These are phyloP conservation scores for Ictalurus punctatus DNA, from an alignment of 2,113 vertebrate genomes.

Conservation along the genomic window DNA sequence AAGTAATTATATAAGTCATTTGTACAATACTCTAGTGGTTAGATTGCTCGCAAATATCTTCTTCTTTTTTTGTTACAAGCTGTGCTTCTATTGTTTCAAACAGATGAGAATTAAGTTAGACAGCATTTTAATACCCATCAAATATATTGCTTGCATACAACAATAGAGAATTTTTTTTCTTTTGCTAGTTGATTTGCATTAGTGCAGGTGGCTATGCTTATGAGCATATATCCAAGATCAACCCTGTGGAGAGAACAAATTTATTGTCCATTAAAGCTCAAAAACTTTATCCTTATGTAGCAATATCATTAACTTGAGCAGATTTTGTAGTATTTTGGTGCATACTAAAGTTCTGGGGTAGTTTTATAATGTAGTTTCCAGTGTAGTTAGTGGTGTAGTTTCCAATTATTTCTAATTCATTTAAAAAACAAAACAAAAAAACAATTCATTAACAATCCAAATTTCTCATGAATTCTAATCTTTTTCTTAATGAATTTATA, in stretches of 20 bases:
- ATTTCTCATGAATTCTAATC: background rate
- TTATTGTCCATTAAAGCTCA: background rate
- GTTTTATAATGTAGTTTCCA: background rate
- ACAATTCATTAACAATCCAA: background rate
- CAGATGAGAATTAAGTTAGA: background rate
- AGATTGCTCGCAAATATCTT: slow-evolving; percentile 9
- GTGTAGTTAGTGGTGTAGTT: too few relatives aligned
- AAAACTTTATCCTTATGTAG: background rate
- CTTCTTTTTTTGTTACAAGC: background rate
- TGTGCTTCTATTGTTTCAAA: slow-evolving; percentile 10
- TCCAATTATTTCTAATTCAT: background rate
- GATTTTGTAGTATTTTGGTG: background rate
- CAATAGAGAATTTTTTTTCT: background rate
- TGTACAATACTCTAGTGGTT: background rate
- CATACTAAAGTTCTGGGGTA: background rate
- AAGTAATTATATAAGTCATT: slow-evolving; percentile 12
- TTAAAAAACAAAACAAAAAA: background rate
- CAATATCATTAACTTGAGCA: background rate
- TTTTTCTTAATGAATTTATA: background rate
- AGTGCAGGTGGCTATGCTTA: background rate
- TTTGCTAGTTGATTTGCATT: background rate
- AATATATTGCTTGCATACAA: slow-evolving; percentile 32
- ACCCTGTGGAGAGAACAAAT: background rate
- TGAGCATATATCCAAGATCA: background rate
- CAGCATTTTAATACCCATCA: slow-evolving; percentile 36